Conservation (phyloP, 2,888 invertebrate genomes). For the Pandemis corylana region DNA sequence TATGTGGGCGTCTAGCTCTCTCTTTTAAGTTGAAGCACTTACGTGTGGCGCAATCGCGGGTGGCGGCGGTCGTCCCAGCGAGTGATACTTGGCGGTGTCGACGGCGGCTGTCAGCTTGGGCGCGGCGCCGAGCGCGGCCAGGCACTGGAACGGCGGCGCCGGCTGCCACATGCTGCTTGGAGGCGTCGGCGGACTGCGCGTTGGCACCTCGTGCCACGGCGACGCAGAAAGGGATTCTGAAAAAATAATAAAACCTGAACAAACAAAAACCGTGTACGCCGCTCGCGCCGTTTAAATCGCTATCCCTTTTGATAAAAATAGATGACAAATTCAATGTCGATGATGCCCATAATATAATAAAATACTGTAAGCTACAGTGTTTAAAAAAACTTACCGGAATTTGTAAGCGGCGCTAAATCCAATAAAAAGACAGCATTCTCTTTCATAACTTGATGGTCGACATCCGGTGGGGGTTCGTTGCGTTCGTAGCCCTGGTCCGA, state of each 20-base stretch:
- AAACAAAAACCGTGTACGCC: not conserved
- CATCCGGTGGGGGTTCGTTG: conserved; percentile 48
- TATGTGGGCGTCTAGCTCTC: too few relatives aligned
- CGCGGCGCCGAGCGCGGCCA: conserved; percentile 69
- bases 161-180: conserved; percentile 78
- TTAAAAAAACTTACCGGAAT: conserved; percentile 59
- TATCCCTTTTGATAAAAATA: too few relatives aligned
- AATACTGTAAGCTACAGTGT: not conserved
- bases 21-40: conserved; percentile 29
- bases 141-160: conserved; percentile 77
- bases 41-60: conserved; percentile 55
- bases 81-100: conserved; percentile 69
- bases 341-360: not conserved
- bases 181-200: conserved; percentile 70
- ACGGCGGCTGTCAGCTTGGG: conserved; percentile 76
- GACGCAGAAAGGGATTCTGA: conserved; percentile 62
- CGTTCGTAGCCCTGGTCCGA: conserved; percentile 57
- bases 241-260: conserved; percentile 14
- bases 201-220: conserved; percentile 57
- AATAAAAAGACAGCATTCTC: conserved; percentile 97
- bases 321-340: not conserved
- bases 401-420: conserved; percentile 92
- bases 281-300: too few relatives aligned
- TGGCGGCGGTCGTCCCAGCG: conserved; percentile 69
- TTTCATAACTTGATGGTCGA: conserved; percentile 90